Percentiles rank a stretch among this genome's conserved stretches.
Evolutionary conservation across 2,113 vertebrate species (phyloP).

Genomic region (Holacanthus passer): DNA sequence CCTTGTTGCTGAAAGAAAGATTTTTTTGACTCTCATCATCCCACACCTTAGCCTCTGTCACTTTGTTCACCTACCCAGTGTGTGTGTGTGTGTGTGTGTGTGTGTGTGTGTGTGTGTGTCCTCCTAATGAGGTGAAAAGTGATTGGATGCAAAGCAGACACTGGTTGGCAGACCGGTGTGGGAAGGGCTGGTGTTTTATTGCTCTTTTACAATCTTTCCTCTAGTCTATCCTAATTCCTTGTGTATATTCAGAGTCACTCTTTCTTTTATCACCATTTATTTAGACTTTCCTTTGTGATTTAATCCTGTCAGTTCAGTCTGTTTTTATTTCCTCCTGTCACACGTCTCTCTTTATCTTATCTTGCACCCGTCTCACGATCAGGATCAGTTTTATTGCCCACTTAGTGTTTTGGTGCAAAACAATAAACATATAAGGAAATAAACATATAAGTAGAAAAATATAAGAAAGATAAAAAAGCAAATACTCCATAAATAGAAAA

Average conservation of each 20-base stretch:
- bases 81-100: constrained; percentile 26
- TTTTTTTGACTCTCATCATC: constrained; percentile 11
- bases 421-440: too few species aligned
- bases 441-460: too few species aligned
- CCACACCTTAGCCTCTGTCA: constrained; percentile 17
- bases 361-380: too few species aligned
- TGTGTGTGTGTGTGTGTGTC: constrained; percentile 7
- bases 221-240: background rate
- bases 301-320: background rate
- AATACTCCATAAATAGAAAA: too few species aligned
- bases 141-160: constrained; percentile 54
- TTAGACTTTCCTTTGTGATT: background rate
- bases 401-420: too few species aligned
- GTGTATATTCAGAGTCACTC: background rate
- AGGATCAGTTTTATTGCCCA: too few species aligned
- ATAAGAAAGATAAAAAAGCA: too few species aligned
- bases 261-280: background rate
- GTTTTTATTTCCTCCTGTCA: background rate
- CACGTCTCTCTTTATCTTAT: background rate
- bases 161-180: constrained; percentile 2
- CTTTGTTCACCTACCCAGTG: background rate
- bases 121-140: constrained; percentile 50
- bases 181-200: constrained; percentile 31
- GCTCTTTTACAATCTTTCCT: constrained; percentile 12
- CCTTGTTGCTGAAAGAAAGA: background rate